Evolutionary conservation across 2,888 invertebrate genomes (phyloP), one percentile per base, ranked within the genome.

Genomic region (Tetheella fluctuosa): DNA sequence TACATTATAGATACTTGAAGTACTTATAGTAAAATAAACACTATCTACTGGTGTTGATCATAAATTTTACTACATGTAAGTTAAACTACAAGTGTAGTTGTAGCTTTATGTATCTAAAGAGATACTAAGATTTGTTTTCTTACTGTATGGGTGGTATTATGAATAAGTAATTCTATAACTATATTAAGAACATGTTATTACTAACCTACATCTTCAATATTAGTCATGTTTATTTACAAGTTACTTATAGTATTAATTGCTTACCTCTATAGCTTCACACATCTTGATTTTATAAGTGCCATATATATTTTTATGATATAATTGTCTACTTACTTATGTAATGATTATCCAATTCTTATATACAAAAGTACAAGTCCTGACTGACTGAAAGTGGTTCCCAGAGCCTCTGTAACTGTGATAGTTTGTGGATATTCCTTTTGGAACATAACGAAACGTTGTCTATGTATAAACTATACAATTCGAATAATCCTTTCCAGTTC

Each of bases 121-220:
- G 20, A 48, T 48, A 48, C 15, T 59, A 25, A 25, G 2, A 25
- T 2, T 25, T 25, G 25, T 25, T 25, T 54, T 58, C 63, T 56
- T 59, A 57, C 56, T 67, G 61, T 60, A 62, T 65, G 64, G 61
- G 20, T 57, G 59, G 48, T 37, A 59, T 30, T 54, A 52, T 39
- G 54, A 56, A 23, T 23, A 54, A 42, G 34, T 2, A 30, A 42
- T 34, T 48, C 17, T 42, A 42, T n/a, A 42, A 7, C 42, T 37
- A 42, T 42, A n/a, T 17, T 42, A 42, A 42, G 1, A 42, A 15
- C n/a, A 17, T 20, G 20, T 42, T 5, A 20, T 10, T 20, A 48
- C 20, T 48, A 15, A 7, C 13, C 2, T 20, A 48, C n/a, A 48
- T 20, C 10, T 48, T 48, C 1, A 10, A 20, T 6, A 48, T 20